phyloP scores from a whole-genome alignment of 2,797 vertebrate genomes.

The Agapornis canus region DNA sequence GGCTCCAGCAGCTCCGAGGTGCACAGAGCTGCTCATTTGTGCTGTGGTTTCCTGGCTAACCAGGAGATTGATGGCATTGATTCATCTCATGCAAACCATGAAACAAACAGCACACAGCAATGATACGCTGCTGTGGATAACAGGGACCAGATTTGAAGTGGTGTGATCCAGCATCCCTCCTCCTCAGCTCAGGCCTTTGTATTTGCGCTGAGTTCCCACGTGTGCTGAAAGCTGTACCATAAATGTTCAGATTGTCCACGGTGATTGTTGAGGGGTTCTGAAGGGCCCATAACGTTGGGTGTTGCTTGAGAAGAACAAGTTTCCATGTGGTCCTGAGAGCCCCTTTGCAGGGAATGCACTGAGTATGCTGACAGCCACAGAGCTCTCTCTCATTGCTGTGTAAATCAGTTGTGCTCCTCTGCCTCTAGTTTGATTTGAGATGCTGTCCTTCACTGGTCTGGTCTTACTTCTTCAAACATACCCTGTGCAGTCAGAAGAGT shows the following conservation, averaged over 20 bases:
- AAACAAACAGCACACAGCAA: neutral
- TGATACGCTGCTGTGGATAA: neutral
- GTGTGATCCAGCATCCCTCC: neutral
- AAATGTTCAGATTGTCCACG: neutral
- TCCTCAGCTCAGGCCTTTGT: neutral
- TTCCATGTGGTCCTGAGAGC: neutral
- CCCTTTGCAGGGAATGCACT: neutral
- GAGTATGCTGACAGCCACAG: accelerated
- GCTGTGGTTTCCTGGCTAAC: neutral
- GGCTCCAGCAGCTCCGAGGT: neutral
- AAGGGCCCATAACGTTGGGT: neutral
- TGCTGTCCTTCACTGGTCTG: neutral
- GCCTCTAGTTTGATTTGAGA: neutral
- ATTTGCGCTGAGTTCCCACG: neutral
- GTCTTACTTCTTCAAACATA: neutral
- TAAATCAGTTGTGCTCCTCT: neutral
- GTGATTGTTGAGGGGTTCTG: neutral
- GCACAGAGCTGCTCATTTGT: neutral
- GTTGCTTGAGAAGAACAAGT: neutral
- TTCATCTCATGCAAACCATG: neutral
- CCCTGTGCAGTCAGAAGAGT: neutral
- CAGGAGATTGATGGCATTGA: neutral
- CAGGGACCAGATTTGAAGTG: neutral
- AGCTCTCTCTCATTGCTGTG: neutral
- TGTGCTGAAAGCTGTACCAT: neutral